Base-by-base conservation (phyloP, 2,888 invertebrate genomes). In the Agonopterix alstromeriana region DNA sequence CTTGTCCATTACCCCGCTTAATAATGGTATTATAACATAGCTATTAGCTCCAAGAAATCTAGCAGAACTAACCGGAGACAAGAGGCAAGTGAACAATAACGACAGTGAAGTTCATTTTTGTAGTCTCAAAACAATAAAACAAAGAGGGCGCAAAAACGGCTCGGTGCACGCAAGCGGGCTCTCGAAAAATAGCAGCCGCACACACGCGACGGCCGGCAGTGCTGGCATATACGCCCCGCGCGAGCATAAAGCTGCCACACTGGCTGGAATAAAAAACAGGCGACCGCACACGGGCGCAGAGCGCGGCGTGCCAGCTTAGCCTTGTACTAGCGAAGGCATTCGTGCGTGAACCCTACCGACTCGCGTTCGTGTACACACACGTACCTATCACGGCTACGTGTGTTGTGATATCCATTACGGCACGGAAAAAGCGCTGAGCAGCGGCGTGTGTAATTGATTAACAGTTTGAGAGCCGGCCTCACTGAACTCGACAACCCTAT, bases 401-500 rank as follows among this genome's bases (percentile, higher is more conserved):
- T 71, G 68, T 38, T 69, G 74, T 66, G 75, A 78, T 81, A 79
- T 86, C 80, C 81, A 87, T 86, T 85, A 86, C 86, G 73, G 65
- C 65, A 66, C 69, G 79, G 78, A 82, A 84, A 74, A 82, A 82
- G 78, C 71, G 77, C 72, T 70, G 71, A 61, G 75, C 82, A 78
- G 70, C 80, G 71, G 78, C 63, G 77, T 80, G 82, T 78, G 77
- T 87, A 86, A 87, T 87, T 85, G 82, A 86, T 85, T 82, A 81
- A 75, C 78, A 78, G 82, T 81, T 80, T 72, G 76, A 79, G 75
- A 77, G 70, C 70, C 74, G n/a, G 38, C 38, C 38, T 38, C 42
- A 42, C 8, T 11, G 11, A 11, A 11, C 42, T 2, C 38, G 38
- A 9, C 38, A 38, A 38, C 38, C 38, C 38, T n/a, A n/a, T 9